Percentiles rank a stretch among this genome's conserved stretches.
These are phyloP conservation scores for Brachylomia viminalis DNA, from an alignment of 2,888 invertebrate species.

Conservation along the genomic window DNA sequence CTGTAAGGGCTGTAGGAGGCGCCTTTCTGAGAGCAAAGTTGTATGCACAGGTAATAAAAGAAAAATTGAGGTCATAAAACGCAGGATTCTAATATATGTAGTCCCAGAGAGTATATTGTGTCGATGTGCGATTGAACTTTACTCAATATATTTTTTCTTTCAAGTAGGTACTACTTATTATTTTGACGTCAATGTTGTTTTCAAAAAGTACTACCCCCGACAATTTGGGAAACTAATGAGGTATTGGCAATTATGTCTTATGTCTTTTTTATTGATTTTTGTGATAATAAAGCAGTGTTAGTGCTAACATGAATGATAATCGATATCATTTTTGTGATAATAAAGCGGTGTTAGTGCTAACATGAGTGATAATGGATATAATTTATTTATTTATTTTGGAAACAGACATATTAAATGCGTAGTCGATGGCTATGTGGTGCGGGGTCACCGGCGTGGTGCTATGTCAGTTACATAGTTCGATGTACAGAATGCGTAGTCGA, in stretches of 20 bases:
- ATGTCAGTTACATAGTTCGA: too few species aligned
- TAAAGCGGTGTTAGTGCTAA: too few species aligned
- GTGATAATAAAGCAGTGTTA: background rate
- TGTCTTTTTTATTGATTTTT: background rate
- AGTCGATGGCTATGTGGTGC: too few species aligned
- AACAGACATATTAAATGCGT: background rate
- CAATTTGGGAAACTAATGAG: conserved; percentile 19
- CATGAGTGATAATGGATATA: too few species aligned
- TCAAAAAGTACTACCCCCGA: conserved; percentile 6
- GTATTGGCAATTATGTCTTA: conserved; percentile 1
- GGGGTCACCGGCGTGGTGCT: too few species aligned
- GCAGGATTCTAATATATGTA: conserved; percentile 46
- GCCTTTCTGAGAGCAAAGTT: conserved; percentile 62
- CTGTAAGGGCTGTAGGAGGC: conserved; percentile 35
- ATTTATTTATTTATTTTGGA: background rate
- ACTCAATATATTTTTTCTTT: conserved; percentile 12
- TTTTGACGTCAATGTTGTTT: conserved; percentile 41
- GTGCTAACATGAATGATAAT: background rate
- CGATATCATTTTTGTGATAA: background rate
- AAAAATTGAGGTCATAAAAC: conserved; percentile 53
- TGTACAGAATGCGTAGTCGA: too few species aligned
- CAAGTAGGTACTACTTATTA: conserved; percentile 17
- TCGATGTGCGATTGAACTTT: conserved; percentile 40
- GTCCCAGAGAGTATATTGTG: conserved; percentile 28
- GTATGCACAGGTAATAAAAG: conserved; percentile 51